Conservation (phyloP, 2,888 invertebrate genomes). For the Amiota minor region DNA sequence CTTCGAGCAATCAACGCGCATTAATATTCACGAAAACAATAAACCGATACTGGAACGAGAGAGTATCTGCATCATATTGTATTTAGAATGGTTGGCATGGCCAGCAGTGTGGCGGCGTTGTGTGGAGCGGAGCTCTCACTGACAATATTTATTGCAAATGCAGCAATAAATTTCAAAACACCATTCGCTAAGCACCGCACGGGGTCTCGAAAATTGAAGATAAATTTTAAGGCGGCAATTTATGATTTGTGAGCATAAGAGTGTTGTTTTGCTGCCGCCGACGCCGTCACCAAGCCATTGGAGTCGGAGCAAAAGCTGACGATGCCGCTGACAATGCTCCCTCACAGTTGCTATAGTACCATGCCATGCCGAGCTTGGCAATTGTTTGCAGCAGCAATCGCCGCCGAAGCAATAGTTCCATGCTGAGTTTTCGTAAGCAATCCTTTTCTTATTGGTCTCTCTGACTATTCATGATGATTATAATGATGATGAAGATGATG, state of each 20-base stretch:
- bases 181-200: slow-evolving; percentile 69
- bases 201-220: slow-evolving; percentile 71
- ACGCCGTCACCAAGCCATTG: neutral
- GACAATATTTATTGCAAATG: slow-evolving; percentile 71
- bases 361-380: neutral
- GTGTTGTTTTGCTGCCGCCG: slow-evolving; percentile 42
- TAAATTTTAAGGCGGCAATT: slow-evolving; percentile 74
- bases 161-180: slow-evolving; percentile 69
- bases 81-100: slow-evolving; percentile 27
- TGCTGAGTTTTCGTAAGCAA: slow-evolving; percentile 21
- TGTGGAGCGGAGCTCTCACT: slow-evolving; percentile 43
- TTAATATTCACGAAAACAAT: slow-evolving; percentile 70
- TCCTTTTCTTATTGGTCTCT: slow-evolving; percentile 20
- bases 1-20: slow-evolving; percentile 54
- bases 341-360: neutral
- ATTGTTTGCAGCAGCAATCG: slow-evolving; percentile 18
- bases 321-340: slow-evolving; percentile 13
- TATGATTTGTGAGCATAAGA: slow-evolving; percentile 72
- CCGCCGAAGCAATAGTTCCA: slow-evolving; percentile 6
- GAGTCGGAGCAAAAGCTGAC: neutral
- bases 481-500: neutral
- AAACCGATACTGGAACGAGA: slow-evolving; percentile 44
- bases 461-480: neutral
- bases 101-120: slow-evolving; percentile 41
- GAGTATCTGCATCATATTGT: slow-evolving; percentile 37